Percentiles rank a stretch among this genome's conserved stretches.
phyloP scores from a whole-genome alignment of 35 echinoderm and acorn worm genomes.

The Nesometra sesokonis region DNA sequence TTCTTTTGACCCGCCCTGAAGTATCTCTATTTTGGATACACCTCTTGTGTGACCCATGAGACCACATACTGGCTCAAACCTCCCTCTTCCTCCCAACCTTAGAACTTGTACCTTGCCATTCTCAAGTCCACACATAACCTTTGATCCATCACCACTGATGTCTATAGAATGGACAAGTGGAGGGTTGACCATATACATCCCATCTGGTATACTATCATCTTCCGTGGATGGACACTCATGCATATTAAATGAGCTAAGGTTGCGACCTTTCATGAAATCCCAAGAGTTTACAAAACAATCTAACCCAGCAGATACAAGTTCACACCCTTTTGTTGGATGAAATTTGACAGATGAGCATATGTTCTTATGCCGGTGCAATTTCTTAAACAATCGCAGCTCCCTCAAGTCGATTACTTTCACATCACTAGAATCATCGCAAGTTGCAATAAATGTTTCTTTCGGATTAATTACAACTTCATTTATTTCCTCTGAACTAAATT shows the following conservation, averaged over 20 bases:
- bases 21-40: constrained; percentile 21
- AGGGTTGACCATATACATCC: constrained; percentile 27
- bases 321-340: constrained; percentile 11
- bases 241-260: constrained; percentile 6
- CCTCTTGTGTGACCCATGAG: constrained; percentile 28
- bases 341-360: constrained; percentile 35
- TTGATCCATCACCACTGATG: background rate
- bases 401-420: constrained; percentile 18
- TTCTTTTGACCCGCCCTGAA: background rate
- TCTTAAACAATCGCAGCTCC: constrained; percentile 19
- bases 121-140: constrained; percentile 26
- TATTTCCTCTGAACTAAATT: constrained; percentile 30
- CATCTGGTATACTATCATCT: background rate
- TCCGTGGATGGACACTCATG: background rate
- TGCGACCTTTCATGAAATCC: constrained; percentile 16
- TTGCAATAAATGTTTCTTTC: constrained; percentile 30
- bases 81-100: constrained; percentile 3
- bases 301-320: constrained; percentile 16
- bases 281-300: constrained; percentile 19
- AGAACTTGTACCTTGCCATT: constrained; percentile 23
- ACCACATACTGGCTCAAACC: background rate
- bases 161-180: constrained; percentile 30
- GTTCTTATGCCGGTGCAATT: constrained; percentile 12
- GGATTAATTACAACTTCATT: constrained; percentile 28
- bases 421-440: constrained; percentile 38